Conservation (phyloP, 1,140 invertebrate species). For the Argopecten irradians region DNA sequence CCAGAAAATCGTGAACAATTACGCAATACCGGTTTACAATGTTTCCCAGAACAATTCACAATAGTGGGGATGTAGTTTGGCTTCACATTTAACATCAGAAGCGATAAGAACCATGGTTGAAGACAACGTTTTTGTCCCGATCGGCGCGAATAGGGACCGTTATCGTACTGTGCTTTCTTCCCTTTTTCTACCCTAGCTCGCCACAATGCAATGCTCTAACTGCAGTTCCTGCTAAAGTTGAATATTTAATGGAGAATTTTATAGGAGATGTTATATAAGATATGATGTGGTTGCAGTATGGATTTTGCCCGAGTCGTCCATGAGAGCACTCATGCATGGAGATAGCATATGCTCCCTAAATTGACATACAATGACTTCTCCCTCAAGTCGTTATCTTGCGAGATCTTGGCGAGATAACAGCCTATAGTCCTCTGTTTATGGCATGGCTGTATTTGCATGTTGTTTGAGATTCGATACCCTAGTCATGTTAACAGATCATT, state of each 20-base stretch:
- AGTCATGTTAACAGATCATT: background rate
- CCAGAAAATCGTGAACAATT: too few species aligned
- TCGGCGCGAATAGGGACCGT: background rate
- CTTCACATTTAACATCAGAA: background rate
- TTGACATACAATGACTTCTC: conserved; percentile 21
- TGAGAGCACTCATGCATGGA: conserved; percentile 2
- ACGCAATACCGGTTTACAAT: background rate
- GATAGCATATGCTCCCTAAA: conserved; percentile 17
- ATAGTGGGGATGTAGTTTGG: background rate
- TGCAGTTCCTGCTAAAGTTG: background rate
- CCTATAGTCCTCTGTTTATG: conserved; percentile 20
- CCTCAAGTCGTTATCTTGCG: background rate
- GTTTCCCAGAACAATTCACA: background rate
- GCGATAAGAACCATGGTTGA: background rate
- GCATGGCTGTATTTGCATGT: background rate
- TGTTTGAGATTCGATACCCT: background rate
- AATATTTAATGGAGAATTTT: conserved; percentile 2
- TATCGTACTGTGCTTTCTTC: background rate
- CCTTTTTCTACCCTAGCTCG: background rate
- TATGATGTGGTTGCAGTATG: background rate
- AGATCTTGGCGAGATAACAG: conserved; percentile 8
- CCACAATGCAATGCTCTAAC: background rate
- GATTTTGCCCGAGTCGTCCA: background rate
- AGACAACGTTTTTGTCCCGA: background rate
- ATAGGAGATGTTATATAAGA: conserved; percentile 15